A percentile compares a stretch with the other conserved stretches of the same genome.
These are phyloP conservation scores for Aspidiotus destructor DNA, from an alignment of 2,888 invertebrate genomes.

Conservation along the genomic window DNA sequence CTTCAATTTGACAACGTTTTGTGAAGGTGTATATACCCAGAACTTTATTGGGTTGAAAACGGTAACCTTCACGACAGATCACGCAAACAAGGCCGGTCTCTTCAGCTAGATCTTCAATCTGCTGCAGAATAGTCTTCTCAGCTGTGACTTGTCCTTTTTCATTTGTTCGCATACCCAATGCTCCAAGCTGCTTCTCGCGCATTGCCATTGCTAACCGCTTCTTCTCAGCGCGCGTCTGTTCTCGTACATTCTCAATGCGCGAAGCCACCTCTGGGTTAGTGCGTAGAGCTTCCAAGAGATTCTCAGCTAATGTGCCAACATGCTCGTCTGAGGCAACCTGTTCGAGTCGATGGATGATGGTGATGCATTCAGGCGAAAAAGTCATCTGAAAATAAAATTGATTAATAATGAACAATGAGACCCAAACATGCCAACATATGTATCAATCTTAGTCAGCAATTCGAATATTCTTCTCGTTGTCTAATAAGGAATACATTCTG, in stretches of 20 bases:
- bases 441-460: too few relatives aligned
- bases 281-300: slow-evolving; percentile 74
- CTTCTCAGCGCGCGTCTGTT: slow-evolving; percentile 91
- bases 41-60: slow-evolving; percentile 87
- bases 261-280: slow-evolving; percentile 69
- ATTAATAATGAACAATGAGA: not conserved
- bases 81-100: slow-evolving; percentile 93
- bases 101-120: slow-evolving; percentile 90
- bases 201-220: slow-evolving; percentile 97
- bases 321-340: slow-evolving; percentile 96
- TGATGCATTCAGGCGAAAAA: slow-evolving; percentile 80
- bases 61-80: slow-evolving; percentile 95
- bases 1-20: slow-evolving; percentile 87
- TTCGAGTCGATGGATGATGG: slow-evolving; percentile 90
- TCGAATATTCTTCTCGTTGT: too few relatives aligned
- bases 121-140: slow-evolving; percentile 70
- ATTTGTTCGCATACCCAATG: slow-evolving; percentile 89
- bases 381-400: slow-evolving; percentile 50
- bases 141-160: slow-evolving; percentile 93
- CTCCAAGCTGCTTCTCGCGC: slow-evolving; percentile 88
- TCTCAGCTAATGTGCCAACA: slow-evolving; percentile 93
- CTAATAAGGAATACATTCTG: too few relatives aligned
- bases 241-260: slow-evolving; percentile 83
- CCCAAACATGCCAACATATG: too few relatives aligned
- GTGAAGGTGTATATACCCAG: slow-evolving; percentile 95